Evolutionary conservation across 2,113 vertebrate genomes (phyloP).

Genomic region (Lampris megalopsis): DNA sequence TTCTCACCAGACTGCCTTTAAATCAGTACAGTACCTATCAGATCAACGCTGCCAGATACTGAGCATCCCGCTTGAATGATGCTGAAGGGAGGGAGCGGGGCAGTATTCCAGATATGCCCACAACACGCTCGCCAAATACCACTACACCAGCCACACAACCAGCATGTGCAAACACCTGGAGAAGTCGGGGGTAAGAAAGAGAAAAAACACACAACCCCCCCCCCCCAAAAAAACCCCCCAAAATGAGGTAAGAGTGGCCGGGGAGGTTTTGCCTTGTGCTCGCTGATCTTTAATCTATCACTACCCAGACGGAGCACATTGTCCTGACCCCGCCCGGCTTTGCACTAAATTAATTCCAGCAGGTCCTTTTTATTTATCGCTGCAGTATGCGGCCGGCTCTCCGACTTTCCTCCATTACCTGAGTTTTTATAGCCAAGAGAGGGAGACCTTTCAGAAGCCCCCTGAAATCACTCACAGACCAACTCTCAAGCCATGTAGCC

Average conservation of each 20-base stretch:
- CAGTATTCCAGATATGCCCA: neutral
- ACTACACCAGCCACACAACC: conserved; percentile 46
- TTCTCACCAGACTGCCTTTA: conserved; percentile 49
- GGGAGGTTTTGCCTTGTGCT: conserved; percentile 63
- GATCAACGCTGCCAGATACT: conserved; percentile 48
- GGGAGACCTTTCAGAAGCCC: conserved; percentile 71
- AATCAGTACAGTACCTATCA: conserved; percentile 63
- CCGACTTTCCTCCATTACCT: conserved; percentile 71
- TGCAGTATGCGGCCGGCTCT: conserved; percentile 66
- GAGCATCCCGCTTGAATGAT: conserved; percentile 27
- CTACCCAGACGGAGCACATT: conserved; percentile 70
- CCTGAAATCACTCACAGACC: conserved; percentile 72
- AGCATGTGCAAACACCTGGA: conserved; percentile 38
- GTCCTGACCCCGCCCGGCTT: conserved; percentile 69
- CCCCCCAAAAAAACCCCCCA: conserved; percentile 12
- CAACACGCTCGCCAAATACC: conserved; percentile 28
- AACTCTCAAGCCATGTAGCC: conserved; percentile 28
- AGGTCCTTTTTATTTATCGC: conserved; percentile 80
- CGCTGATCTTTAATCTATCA: conserved; percentile 77
- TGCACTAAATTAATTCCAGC: conserved; percentile 75
- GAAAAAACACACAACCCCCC: conserved; percentile 8
- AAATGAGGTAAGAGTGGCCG: conserved; percentile 58
- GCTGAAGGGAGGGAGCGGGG: neutral
- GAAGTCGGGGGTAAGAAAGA: conserved; percentile 46
- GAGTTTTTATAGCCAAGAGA: conserved; percentile 63